Conservation (phyloP, 2,113 vertebrate genomes). For the Osmerus eperlanus region DNA sequence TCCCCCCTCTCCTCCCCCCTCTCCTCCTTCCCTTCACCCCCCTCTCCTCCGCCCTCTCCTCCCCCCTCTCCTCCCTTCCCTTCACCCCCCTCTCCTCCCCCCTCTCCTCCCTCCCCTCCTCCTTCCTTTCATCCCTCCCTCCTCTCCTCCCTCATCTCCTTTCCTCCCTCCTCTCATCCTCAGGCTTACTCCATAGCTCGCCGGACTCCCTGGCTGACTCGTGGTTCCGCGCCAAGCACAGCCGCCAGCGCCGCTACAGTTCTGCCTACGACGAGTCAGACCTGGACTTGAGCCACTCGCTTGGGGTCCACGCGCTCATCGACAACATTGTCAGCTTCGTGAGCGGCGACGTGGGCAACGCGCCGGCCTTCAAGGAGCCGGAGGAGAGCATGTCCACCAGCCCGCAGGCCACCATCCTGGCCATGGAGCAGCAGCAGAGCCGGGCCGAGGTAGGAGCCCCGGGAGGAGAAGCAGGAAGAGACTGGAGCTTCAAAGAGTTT, state of each 20-base stretch:
- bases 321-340: constrained; percentile 94
- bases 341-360: constrained; percentile 87
- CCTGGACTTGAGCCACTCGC: constrained; percentile 82
- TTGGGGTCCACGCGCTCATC: constrained; percentile 87
- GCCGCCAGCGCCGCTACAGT: constrained; percentile 78
- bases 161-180: background rate
- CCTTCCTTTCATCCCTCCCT: background rate
- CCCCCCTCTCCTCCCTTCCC: background rate
- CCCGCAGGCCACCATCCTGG: constrained; percentile 86
- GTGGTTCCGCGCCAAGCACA: constrained; percentile 84
- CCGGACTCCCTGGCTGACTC: constrained; percentile 85
- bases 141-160: background rate
- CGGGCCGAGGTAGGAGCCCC: constrained; percentile 83
- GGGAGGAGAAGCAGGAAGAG: background rate
- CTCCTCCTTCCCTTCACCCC: no score
- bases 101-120: background rate
- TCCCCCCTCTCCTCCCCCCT: background rate
- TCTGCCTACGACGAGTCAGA: constrained; percentile 82
- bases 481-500: no score
- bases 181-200: constrained; percentile 68
- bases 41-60: background rate
- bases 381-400: constrained; percentile 94
- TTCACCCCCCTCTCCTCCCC: background rate
- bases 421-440: constrained; percentile 95
- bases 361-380: constrained; percentile 90